Evolutionary conservation across 2,888 invertebrate species (phyloP), one percentile per base, ranked within the genome.

Genomic region (Trissolcus brochymenae): DNA sequence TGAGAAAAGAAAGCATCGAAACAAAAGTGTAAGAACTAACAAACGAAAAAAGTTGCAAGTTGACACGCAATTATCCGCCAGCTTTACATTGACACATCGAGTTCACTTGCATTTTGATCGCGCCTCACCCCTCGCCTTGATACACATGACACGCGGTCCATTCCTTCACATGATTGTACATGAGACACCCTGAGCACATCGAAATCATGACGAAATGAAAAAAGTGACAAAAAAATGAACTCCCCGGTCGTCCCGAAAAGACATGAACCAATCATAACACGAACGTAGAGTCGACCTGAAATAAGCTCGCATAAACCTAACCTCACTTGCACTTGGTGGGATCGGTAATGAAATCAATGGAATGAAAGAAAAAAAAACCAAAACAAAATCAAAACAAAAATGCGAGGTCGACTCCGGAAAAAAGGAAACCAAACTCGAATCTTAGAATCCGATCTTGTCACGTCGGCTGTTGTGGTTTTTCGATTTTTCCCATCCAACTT

Each of bases 141-240:
- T 54, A 64, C 64, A 64, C 54, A 64, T 64, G 64, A 64, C 64
- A 64, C 64, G 64, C 61, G 61, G 50, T 51, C 50, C 40, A 51
- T 13, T 46, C 55, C 6, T 65, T 54, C 54, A 65, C 25, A 55
- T 65, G 55, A 55, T 55, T 55, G 64, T 55, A 55, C 46, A 65
- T 46, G 16, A 25, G 46, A 55, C 55, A 49, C 29, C 55, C 55
- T 35, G 3, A 40, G 13, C 19, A 53, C 19, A 13, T 35, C 35
- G 21, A 35, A 41, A 17, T n/a, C 46, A 16, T 16, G 46, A 51
- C 19, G 17, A 46, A 57, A n/a, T 25, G 13, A 16, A 55, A 43
- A 57, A 46, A 9, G n/a, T 6, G 35, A 40, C 17, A 40, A n/a
- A 14, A 46, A 14, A 46, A n/a, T 14, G 0, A 46, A 43, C 4